Percentiles rank a stretch among this genome's conserved stretches.
Conservation (phyloP, 1,140 invertebrate species). For the Diploscapter pachys region DNA sequence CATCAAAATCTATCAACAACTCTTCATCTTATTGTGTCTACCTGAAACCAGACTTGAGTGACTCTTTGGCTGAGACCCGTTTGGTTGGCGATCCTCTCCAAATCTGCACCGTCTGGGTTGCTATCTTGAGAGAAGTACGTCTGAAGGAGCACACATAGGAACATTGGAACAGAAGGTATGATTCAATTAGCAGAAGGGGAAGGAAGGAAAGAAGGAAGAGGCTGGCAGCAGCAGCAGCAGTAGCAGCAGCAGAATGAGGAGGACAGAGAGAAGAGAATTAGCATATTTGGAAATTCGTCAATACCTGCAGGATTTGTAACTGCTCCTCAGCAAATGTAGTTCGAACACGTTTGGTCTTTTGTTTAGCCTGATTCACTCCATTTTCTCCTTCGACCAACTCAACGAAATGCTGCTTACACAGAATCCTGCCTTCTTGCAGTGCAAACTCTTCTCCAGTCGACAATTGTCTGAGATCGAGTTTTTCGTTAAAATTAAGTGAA, state of each 20-base stretch:
- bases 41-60: slow-evolving; percentile 97
- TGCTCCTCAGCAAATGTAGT: slow-evolving; percentile 98
- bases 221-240: too few species aligned
- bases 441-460: slow-evolving; percentile 94
- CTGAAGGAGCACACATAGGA: background rate
- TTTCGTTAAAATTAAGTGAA: background rate
- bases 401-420: slow-evolving; percentile 92
- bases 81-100: slow-evolving; percentile 92
- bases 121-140: slow-evolving; percentile 93
- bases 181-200: too few species aligned
- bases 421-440: slow-evolving; percentile 80
- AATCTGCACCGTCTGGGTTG: slow-evolving; percentile 95
- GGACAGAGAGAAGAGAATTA: too few species aligned
- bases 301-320: slow-evolving; percentile 82
- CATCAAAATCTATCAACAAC: slow-evolving; percentile 1
- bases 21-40: slow-evolving; percentile 6
- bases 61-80: slow-evolving; percentile 94
- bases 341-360: slow-evolving; percentile 89
- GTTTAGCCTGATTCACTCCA: slow-evolving; percentile 64
- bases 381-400: slow-evolving; percentile 76
- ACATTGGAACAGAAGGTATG: too few species aligned
- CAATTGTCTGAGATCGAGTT: slow-evolving; percentile 20
- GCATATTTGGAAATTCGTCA: background rate
- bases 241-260: too few species aligned
- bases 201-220: too few species aligned